Evolutionary conservation across 1,140 invertebrate genomes (phyloP).

Genomic region (Triops longicaudatus): DNA sequence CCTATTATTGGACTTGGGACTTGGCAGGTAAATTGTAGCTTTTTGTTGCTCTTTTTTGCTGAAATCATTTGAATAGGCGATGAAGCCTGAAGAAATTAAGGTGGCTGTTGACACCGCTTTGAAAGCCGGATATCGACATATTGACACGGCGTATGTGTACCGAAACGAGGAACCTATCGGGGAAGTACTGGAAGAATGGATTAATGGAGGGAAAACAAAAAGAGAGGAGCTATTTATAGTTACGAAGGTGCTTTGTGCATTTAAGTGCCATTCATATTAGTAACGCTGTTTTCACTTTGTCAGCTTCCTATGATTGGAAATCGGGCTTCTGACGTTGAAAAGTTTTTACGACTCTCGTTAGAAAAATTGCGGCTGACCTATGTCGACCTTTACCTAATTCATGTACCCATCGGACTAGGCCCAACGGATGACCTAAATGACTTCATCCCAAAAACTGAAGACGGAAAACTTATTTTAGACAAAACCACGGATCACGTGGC

Average conservation of each 20-base stretch:
- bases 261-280: background rate
- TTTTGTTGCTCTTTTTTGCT: background rate
- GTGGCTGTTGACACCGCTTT: slow-evolving; percentile 54
- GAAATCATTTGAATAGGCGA: slow-evolving; percentile 17
- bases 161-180: slow-evolving; percentile 73
- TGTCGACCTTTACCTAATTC: slow-evolving; percentile 60
- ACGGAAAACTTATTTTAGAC: slow-evolving; percentile 30
- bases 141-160: slow-evolving; percentile 73
- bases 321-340: slow-evolving; percentile 55
- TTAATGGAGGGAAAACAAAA: slow-evolving; percentile 55
- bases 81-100: slow-evolving; percentile 57
- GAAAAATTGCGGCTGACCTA: slow-evolving; percentile 64
- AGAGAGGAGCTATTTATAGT: slow-evolving; percentile 71
- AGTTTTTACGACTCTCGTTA: slow-evolving; percentile 61
- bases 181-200: slow-evolving; percentile 60
- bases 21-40: slow-evolving; percentile 11
- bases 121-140: slow-evolving; percentile 59
- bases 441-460: slow-evolving; percentile 27
- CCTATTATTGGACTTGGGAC: slow-evolving; percentile 31
- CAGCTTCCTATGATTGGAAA: slow-evolving; percentile 38
- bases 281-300: background rate
- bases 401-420: slow-evolving; percentile 38
- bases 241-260: slow-evolving; percentile 52
- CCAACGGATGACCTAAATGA: slow-evolving; percentile 32
- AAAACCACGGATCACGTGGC: slow-evolving; percentile 29